Conservation (phyloP, 2,888 invertebrate species). For the Megastigmus dorsalis region DNA sequence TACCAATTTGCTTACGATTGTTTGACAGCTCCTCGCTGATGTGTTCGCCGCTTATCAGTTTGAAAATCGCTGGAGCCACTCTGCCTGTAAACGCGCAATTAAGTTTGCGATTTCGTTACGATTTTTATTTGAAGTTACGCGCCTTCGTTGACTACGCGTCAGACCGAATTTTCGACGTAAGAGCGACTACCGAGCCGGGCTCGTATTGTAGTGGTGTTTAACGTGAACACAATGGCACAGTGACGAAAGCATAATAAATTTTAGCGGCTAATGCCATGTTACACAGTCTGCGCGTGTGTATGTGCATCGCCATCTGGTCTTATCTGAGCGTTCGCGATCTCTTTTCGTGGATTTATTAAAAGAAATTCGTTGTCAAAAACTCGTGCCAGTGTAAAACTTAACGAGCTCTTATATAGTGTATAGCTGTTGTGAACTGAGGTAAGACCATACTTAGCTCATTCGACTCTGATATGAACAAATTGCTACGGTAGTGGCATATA, state of each 20-base stretch:
- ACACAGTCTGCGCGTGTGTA: not conserved
- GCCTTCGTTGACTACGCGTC: not conserved
- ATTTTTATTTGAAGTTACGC: not conserved
- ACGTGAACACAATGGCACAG: not conserved
- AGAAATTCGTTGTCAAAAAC: conserved; percentile 1
- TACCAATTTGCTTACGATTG: too few relatives aligned
- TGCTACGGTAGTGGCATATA: too few relatives aligned
- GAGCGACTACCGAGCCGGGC: not conserved
- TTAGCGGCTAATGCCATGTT: conserved; percentile 2
- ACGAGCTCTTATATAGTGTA: not conserved
- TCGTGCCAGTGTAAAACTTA: not conserved
- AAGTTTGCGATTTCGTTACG: not conserved
- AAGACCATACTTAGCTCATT: too few relatives aligned
- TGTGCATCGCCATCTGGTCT: not conserved
- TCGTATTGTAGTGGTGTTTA: not conserved
- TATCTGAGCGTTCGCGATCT: not conserved
- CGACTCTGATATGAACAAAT: too few relatives aligned
- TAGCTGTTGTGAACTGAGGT: too few relatives aligned
- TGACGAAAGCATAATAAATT: conserved; percentile 33
- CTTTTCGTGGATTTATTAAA: not conserved
- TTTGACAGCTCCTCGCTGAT: not conserved
- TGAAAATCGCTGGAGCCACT: not conserved
- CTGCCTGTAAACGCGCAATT: not conserved
- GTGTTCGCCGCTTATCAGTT: too few relatives aligned
- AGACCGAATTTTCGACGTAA: conserved; percentile 3